phyloP scores from a whole-genome alignment of 2,113 vertebrate species.

The Ploceus nigricollis region DNA sequence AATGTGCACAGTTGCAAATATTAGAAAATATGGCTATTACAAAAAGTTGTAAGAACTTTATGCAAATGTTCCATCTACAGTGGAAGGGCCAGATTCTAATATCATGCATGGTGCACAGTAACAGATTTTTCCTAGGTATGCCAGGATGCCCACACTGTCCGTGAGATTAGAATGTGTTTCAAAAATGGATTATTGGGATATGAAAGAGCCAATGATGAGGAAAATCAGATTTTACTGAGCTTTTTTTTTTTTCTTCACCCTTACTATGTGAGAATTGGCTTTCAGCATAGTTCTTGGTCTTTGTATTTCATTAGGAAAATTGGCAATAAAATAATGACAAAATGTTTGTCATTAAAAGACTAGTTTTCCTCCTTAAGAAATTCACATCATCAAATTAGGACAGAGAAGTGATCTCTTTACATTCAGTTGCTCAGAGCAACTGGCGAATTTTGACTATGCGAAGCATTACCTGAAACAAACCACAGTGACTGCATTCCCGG shows the following conservation, averaged over 20 bases:
- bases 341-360: not conserved
- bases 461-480: not conserved
- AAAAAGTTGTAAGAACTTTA: not conserved
- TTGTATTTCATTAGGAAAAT: conserved; percentile 11
- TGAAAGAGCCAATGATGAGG: conserved; percentile 8
- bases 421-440: not conserved
- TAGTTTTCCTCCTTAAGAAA: not conserved
- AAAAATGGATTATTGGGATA: conserved; percentile 7
- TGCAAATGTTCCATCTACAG: not conserved
- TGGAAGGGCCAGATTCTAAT: conserved; percentile 45
- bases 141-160: not conserved
- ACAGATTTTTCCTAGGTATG: conserved; percentile 38
- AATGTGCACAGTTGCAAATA: not conserved
- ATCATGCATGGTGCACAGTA: not conserved
- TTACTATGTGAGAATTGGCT: not conserved
- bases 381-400: not conserved
- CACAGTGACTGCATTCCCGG: not conserved
- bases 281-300: not conserved
- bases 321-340: not conserved
- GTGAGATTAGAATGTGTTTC: conserved; percentile 10
- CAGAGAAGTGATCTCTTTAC: not conserved
- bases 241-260: not conserved
- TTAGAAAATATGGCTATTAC: not conserved
- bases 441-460: not conserved
- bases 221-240: conserved; percentile 25